A percentile compares a stretch with the other conserved stretches of the same genome.
These are phyloP conservation scores for Branchipolynoe longqiensis DNA, from an alignment of 2,888 invertebrate species.

Conservation along the genomic window DNA sequence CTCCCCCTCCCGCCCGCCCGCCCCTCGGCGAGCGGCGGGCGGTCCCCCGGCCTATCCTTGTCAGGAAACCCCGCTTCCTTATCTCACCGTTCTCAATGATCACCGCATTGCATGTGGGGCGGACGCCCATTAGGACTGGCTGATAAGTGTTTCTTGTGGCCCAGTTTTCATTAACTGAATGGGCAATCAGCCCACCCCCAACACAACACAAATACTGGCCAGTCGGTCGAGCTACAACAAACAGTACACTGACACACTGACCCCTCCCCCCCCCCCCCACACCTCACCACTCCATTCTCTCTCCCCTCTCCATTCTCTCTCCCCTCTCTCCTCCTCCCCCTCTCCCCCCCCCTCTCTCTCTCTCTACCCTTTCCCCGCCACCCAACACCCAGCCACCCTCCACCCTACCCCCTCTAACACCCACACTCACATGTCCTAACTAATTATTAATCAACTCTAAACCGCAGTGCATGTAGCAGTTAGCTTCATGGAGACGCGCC, in stretches of 20 bases:
- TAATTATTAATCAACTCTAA: conserved; percentile 51
- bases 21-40: conserved; percentile 31
- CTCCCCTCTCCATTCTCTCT: neutral
- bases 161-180: conserved; percentile 55
- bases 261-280: neutral
- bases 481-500: neutral
- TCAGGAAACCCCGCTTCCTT: conserved; percentile 34
- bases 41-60: conserved; percentile 31
- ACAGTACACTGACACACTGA: conserved; percentile 1
- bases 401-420: neutral
- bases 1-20: neutral
- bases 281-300: neutral
- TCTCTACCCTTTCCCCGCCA: neutral
- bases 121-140: conserved; percentile 37
- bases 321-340: neutral
- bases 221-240: conserved; percentile 11
- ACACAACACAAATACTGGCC: conserved; percentile 40
- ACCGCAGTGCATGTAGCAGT: conserved; percentile 1
- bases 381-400: no score
- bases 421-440: neutral
- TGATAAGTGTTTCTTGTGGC: conserved; percentile 55
- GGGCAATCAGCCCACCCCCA: conserved; percentile 27
- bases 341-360: neutral
- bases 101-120: conserved; percentile 42
- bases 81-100: conserved; percentile 54